phyloP scores from a whole-genome alignment of 2,113 vertebrate genomes.

The Actinemys pallida region DNA sequence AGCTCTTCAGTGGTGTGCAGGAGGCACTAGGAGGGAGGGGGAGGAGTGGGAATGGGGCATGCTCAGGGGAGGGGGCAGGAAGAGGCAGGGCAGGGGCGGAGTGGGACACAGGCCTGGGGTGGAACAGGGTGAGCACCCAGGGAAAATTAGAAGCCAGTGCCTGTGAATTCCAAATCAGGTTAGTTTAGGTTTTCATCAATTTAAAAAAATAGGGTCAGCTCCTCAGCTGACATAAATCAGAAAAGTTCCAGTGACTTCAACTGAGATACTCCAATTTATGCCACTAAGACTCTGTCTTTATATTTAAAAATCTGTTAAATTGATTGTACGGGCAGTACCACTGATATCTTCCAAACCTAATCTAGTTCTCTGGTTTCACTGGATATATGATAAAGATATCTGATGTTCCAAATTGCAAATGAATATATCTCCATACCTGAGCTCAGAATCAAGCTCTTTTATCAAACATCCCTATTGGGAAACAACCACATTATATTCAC shows the following conservation, averaged over 20 bases:
- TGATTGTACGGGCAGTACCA: slow-evolving; percentile 63
- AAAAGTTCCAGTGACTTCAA: slow-evolving; percentile 5
- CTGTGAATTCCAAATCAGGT: slow-evolving; percentile 22
- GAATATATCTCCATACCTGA: slow-evolving; percentile 44
- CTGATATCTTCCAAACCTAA: slow-evolving; percentile 51
- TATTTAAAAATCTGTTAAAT: slow-evolving; percentile 43
- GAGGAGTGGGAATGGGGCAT: too few relatives aligned
- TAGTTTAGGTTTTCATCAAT: slow-evolving; percentile 54
- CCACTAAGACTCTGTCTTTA: slow-evolving; percentile 29
- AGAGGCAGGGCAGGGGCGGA: too few relatives aligned
- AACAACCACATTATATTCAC: too few relatives aligned
- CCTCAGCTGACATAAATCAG: slow-evolving; percentile 21
- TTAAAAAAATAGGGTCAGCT: slow-evolving; percentile 52
- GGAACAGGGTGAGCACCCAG: too few relatives aligned
- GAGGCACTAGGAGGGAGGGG: too few relatives aligned
- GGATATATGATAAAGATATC: slow-evolving; percentile 45
- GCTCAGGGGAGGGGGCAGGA: too few relatives aligned
- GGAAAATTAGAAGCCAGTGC: too few relatives aligned
- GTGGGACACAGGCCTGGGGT: too few relatives aligned
- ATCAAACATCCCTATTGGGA: too few relatives aligned
- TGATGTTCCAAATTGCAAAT: slow-evolving; percentile 60
- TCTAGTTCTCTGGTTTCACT: slow-evolving; percentile 59
- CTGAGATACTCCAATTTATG: slow-evolving; percentile 28
- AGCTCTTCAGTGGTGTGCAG: too few relatives aligned
- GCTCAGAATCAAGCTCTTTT: slow-evolving; percentile 5